Percentiles rank a stretch among this genome's conserved stretches.
Conservation (phyloP, 1,140 invertebrate species). For the Macrotrachela quadricornifera region DNA sequence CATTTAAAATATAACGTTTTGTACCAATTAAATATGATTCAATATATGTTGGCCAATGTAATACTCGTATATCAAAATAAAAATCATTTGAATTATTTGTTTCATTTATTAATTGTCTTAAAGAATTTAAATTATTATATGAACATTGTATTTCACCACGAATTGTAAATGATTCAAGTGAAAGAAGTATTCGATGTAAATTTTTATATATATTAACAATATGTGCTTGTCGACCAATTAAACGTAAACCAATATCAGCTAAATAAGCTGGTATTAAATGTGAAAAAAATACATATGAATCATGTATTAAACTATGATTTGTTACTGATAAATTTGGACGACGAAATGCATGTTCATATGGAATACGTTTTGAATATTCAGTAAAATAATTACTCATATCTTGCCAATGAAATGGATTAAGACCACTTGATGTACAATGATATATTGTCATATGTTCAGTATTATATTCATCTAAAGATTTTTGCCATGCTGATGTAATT, state of each 20-base stretch:
- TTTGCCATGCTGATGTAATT: constrained; percentile 25
- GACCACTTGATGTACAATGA: constrained; percentile 65
- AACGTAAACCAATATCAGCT: constrained; percentile 19
- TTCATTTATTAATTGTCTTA: constrained; percentile 20
- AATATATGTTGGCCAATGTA: constrained; percentile 24
- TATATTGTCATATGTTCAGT: constrained; percentile 36
- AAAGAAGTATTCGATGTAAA: constrained; percentile 1
- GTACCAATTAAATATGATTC: constrained; percentile 23
- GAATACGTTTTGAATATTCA: constrained; percentile 24
- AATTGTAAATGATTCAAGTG: constrained; percentile 45
- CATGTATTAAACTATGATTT: constrained; percentile 22
- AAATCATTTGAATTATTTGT: constrained; percentile 13
- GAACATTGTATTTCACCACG: constrained; percentile 40
- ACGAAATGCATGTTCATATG: constrained; percentile 14
- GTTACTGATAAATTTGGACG: constrained; percentile 7
- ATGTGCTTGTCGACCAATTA: constrained; percentile 25
- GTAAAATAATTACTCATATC: constrained; percentile 33
- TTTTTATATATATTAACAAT: constrained; percentile 10
- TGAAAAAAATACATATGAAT: constrained; percentile 26
- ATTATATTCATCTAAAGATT: constrained; percentile 10
- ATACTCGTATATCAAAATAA: constrained; percentile 21
- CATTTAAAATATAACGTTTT: constrained; percentile 23
- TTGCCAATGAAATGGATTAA: constrained; percentile 64
- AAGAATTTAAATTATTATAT: constrained; percentile 2
- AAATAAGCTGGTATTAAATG: constrained; percentile 29